Percentiles rank a stretch among this genome's conserved stretches.
Evolutionary conservation across 2,797 vertebrate species (phyloP).

Genomic region (Martes flavigula): DNA sequence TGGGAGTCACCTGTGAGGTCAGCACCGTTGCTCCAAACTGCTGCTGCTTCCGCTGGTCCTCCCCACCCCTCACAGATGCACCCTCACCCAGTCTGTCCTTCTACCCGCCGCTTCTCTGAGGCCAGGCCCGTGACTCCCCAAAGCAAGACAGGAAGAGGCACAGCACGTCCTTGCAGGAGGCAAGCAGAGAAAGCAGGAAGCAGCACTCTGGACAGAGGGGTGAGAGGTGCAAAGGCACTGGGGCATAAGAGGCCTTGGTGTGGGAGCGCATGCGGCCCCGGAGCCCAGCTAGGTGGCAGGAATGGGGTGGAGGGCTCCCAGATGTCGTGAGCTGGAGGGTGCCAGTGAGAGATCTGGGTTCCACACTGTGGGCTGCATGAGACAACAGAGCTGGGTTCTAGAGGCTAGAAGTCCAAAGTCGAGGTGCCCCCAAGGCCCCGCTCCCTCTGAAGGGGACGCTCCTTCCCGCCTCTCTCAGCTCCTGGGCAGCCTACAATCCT

Average conservation of each 20-base stretch:
- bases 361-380: rapidly evolving
- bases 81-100: background rate
- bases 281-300: background rate
- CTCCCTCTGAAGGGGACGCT: background rate
- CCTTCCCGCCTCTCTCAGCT: background rate
- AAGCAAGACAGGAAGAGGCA: background rate
- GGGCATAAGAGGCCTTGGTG: background rate
- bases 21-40: background rate
- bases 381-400: background rate
- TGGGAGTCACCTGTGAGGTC: background rate
- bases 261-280: background rate
- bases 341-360: background rate
- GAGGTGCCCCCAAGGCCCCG: background rate
- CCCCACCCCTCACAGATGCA: background rate
- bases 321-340: background rate
- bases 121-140: background rate
- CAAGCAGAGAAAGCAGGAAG: background rate
- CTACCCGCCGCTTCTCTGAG: background rate
- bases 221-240: background rate
- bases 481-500: background rate
- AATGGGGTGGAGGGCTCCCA: background rate
- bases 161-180: background rate
- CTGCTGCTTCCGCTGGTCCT: background rate
- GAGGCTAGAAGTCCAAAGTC: background rate
- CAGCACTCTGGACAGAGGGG: background rate